Evolutionary conservation across 2,797 vertebrate genomes (phyloP), one percentile per base, ranked within the genome.

Genomic region (Euthynnus affinis): DNA sequence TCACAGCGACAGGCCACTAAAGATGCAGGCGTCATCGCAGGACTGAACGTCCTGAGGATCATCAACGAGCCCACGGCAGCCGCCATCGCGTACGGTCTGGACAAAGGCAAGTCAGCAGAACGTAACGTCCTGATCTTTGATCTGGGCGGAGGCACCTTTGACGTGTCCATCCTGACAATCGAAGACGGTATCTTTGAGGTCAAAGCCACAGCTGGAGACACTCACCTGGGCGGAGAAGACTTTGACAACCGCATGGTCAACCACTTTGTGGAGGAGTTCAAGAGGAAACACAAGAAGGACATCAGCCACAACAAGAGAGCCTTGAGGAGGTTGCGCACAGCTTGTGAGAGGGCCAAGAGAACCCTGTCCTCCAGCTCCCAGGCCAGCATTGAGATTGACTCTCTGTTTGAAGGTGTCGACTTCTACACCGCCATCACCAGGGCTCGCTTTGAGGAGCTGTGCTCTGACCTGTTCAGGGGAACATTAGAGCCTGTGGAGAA

Each of bases 61-160:
- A 42, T 92, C 87, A 92, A 91, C 15, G 91, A 92, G 84, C 91
- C 91, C 2, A 92, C 90, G 0, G 91, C 89, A 0, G 91, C 91
- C 0, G 91, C 91, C 80, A 91, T 92, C 25, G 89, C 89, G 0
- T 88, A 88, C n/a, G 89, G 89, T 25, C 70, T 89, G 81, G 86
- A 88, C 83, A 87, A 74, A 69, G 46, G 74, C 74, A 86, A 71
- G 60, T 32, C 80, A 0, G 85, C 67, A 66, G 85, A 89, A 37
- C 64, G 83, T 0, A 86, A 88, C n/a, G 74, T 90, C 60, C 74
- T 88, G 76, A 91, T 89, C 84, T 92, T 91, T 40, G 87, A 89
- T 80, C 80, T 90, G 67, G 90, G 90, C 0, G 87, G 89, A 40
- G 90, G 88, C 67, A 90, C 88, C 80, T 91, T 90, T 9, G 87